phyloP scores from a whole-genome alignment of 2,113 vertebrate genomes.

The Xenopus borealis region DNA sequence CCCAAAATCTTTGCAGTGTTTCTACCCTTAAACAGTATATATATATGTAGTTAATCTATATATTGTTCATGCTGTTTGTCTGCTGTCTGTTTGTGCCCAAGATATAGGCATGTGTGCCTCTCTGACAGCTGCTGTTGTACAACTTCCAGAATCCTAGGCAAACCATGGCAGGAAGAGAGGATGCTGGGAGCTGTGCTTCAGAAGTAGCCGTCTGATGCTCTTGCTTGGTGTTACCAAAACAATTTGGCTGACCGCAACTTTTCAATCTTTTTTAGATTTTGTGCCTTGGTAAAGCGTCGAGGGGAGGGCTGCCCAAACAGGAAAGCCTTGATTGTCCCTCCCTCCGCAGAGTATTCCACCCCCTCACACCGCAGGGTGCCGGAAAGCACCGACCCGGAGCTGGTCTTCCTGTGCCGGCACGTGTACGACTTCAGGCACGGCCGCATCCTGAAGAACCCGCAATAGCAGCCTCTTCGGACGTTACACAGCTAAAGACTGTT shows the following conservation, averaged over 20 bases:
- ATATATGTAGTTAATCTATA: no score
- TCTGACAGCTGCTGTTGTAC: neutral
- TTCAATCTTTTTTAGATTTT: slow-evolving; percentile 75
- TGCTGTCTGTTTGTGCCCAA: no score
- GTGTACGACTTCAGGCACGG: slow-evolving; percentile 97
- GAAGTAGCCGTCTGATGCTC: no score
- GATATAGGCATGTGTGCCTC: neutral
- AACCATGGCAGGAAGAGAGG: neutral
- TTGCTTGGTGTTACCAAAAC: neutral
- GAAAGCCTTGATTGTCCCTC: slow-evolving; percentile 84
- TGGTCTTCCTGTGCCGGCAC: slow-evolving; percentile 97
- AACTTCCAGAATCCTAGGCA: neutral
- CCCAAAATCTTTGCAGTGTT: no score
- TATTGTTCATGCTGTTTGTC: no score
- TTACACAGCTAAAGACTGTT: slow-evolving; percentile 13
- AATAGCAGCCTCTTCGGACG: slow-evolving; percentile 64
- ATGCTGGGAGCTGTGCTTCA: neutral
- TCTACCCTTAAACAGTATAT: no score
- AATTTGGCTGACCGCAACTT: rapidly evolving
- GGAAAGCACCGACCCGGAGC: slow-evolving; percentile 86
- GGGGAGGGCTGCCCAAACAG: slow-evolving; percentile 82
- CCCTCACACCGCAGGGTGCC: slow-evolving; percentile 92
- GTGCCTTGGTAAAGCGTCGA: slow-evolving; percentile 96
- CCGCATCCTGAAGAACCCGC: slow-evolving; percentile 96
- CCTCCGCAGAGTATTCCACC: slow-evolving; percentile 79